These are phyloP conservation scores for Neoniphon sammara DNA, from an alignment of 2,797 vertebrate species.

Conservation along the genomic window DNA sequence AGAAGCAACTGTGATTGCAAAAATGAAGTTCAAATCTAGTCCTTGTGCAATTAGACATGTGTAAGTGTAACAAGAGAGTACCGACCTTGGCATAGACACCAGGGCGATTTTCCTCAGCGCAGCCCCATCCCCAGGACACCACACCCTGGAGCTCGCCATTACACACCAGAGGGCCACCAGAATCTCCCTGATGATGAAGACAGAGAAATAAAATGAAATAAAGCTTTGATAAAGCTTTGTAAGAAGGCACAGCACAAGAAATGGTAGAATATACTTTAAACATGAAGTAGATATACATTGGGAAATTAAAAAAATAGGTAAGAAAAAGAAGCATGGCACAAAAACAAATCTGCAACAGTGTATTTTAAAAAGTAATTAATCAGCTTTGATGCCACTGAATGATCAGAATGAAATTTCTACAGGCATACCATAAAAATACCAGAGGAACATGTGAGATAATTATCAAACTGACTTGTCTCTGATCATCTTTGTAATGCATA, in stretches of 20 bases:
- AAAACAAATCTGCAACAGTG: not conserved
- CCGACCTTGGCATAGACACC: constrained; percentile 63
- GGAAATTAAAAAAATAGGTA: not conserved
- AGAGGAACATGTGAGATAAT: not conserved
- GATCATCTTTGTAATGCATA: not conserved
- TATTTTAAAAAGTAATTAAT: too few species aligned
- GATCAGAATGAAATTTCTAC: too few species aligned
- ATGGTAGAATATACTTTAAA: not conserved
- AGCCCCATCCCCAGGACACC: constrained; percentile 68
- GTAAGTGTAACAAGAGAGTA: not conserved
- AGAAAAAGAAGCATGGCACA: not conserved
- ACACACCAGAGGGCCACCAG: constrained; percentile 66
- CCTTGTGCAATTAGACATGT: too few species aligned
- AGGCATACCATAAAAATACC: too few species aligned
- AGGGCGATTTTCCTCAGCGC: constrained; percentile 50
- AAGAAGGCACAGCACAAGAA: not conserved
- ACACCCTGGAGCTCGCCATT: constrained; percentile 58
- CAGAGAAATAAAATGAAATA: not conserved
- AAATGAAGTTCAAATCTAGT: not conserved
- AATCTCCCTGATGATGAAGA: constrained; percentile 53
- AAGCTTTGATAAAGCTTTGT: too few species aligned
- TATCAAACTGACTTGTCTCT: too few species aligned
- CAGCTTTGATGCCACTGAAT: too few species aligned
- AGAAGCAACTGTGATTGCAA: not conserved
- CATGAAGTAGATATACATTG: too few species aligned